Evolutionary conservation across 1,140 invertebrate species (phyloP).

Genomic region (Drosophila pectinifera): DNA sequence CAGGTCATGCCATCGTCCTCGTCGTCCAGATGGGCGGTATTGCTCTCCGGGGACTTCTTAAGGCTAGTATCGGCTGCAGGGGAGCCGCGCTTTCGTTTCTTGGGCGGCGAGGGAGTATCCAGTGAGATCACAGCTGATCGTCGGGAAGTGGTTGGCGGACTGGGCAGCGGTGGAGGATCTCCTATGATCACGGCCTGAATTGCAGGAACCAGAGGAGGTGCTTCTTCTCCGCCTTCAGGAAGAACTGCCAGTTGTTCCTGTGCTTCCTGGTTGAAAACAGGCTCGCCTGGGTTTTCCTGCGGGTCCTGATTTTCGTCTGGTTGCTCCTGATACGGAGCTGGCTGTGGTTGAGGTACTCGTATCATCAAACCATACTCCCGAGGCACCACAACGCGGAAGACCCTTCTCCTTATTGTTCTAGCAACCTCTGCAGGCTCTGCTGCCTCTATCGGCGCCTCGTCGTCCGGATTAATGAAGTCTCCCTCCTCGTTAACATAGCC

Average conservation of each 20-base stretch:
- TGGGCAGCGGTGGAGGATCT: not conserved
- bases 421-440: not conserved
- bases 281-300: not conserved
- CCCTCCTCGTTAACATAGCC: not conserved
- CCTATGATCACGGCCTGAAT: not conserved
- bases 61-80: not conserved
- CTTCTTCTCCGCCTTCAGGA: not conserved
- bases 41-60: conserved; percentile 18
- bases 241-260: not conserved
- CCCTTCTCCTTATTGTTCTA: not conserved
- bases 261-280: not conserved
- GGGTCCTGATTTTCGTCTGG: not conserved
- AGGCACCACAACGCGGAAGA: not conserved
- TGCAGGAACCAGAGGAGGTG: not conserved
- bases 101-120: conserved; percentile 63
- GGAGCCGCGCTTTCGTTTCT: conserved; percentile 70
- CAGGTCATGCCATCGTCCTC: conserved; percentile 90
- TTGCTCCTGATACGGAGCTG: not conserved
- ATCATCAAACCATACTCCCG: not conserved
- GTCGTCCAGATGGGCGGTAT: conserved; percentile 65
- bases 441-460: too few species aligned
- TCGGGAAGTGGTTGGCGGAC: conserved; percentile 4
- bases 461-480: not conserved
- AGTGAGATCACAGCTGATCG: conserved; percentile 34
- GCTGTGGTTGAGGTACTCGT: not conserved